These are phyloP conservation scores for Deroptyus accipitrinus DNA, from an alignment of 2,113 vertebrate genomes.

Conservation along the genomic window DNA sequence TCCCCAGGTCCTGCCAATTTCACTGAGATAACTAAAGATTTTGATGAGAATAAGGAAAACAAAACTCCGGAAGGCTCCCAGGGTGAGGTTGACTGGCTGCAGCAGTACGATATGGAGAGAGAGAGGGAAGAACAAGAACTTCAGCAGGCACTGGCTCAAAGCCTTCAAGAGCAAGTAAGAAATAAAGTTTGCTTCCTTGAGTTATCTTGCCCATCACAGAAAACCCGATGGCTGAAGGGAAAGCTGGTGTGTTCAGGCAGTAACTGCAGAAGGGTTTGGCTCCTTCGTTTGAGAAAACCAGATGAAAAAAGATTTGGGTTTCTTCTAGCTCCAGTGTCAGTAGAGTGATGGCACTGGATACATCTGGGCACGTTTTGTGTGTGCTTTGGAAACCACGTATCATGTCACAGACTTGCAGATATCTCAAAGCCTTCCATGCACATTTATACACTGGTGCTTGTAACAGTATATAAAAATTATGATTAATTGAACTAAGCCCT, in stretches of 20 bases:
- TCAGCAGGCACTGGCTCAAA: slow-evolving; percentile 95
- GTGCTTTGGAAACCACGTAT: not conserved
- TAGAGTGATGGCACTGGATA: not conserved
- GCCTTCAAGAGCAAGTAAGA: slow-evolving; percentile 95
- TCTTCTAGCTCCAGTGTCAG: not conserved
- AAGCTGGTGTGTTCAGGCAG: not conserved
- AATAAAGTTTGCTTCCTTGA: not conserved
- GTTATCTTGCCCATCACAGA: not conserved
- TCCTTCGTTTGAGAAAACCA: not conserved
- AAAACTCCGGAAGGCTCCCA: slow-evolving; percentile 91
- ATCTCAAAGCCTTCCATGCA: not conserved
- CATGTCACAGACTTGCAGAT: not conserved
- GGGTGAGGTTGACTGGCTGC: slow-evolving; percentile 93
- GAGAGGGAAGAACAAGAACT: slow-evolving; percentile 97
- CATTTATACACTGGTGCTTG: not conserved
- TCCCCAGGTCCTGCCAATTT: slow-evolving; percentile 74
- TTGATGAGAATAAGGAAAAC: slow-evolving; percentile 99
- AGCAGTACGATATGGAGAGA: slow-evolving; percentile 91
- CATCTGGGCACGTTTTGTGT: not conserved
- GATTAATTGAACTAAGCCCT: not conserved
- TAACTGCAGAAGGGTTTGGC: not conserved
- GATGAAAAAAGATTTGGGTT: not conserved
- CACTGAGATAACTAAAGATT: slow-evolving; percentile 82
- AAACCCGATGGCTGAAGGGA: not conserved
- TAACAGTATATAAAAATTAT: fast-evolving